Evolutionary conservation across 1,140 invertebrate species (phyloP).

Genomic region (Drosophila ohnishii): DNA sequence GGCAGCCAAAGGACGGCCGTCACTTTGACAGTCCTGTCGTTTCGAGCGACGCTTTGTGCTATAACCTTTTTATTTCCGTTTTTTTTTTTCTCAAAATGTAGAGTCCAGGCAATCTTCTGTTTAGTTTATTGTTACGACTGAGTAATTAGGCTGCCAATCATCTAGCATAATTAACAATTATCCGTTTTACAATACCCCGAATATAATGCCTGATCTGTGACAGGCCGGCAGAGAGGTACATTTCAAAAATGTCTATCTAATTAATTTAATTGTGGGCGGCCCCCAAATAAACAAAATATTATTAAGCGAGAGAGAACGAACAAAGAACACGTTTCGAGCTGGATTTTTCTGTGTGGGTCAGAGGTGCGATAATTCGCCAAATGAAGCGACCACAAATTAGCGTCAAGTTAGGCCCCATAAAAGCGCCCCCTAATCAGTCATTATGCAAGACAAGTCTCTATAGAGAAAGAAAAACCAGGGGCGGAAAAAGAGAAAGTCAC

Average conservation of each 20-base stretch:
- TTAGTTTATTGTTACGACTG: slow-evolving; percentile 8
- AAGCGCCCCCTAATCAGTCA: slow-evolving; percentile 30
- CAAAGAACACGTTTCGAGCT: slow-evolving; percentile 43
- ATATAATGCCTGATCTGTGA: slow-evolving; percentile 18
- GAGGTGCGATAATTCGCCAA: slow-evolving; percentile 49
- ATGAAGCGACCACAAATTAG: slow-evolving; percentile 46
- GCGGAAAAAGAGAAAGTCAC: slow-evolving; percentile 3
- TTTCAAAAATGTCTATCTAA: slow-evolving; percentile 47
- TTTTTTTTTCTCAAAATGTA: neutral
- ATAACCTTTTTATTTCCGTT: neutral
- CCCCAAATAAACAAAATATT: slow-evolving; percentile 16
- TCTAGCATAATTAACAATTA: slow-evolving; percentile 39
- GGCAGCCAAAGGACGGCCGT: slow-evolving; percentile 36
- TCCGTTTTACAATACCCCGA: slow-evolving; percentile 11
- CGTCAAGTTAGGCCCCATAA: slow-evolving; percentile 32
- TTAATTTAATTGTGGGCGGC: slow-evolving; percentile 57
- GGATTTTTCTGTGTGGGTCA: slow-evolving; percentile 28
- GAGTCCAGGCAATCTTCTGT: neutral
- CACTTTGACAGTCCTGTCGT: slow-evolving; percentile 76
- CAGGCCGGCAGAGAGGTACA: slow-evolving; percentile 3
- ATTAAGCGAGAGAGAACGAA: slow-evolving; percentile 12
- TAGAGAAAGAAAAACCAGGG: neutral
- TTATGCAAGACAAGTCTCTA: slow-evolving; percentile 35
- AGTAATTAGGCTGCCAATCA: slow-evolving; percentile 51
- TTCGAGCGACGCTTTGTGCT: slow-evolving; percentile 53